Percentiles rank a stretch among this genome's conserved stretches.
phyloP scores from a whole-genome alignment of 2,797 vertebrate genomes.

The Loriculus beryllinus region DNA sequence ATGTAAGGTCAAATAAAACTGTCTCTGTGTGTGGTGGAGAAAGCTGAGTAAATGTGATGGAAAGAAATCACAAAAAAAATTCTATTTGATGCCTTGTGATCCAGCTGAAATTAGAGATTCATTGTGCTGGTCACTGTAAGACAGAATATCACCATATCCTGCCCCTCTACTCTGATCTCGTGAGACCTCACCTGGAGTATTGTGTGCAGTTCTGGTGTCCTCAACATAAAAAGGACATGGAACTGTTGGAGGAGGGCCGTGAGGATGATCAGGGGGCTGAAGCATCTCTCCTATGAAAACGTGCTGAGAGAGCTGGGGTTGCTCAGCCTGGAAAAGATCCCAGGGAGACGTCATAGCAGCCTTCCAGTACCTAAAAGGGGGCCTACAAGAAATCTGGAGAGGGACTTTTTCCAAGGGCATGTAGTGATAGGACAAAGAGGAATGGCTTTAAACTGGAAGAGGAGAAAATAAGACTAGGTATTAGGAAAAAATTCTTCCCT shows the following conservation, averaged over 20 bases:
- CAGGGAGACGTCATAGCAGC: neutral
- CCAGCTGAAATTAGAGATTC: neutral
- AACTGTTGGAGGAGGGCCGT: neutral
- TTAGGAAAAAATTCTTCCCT: no score
- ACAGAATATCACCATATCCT: neutral
- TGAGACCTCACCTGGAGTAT: no score
- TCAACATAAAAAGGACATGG: neutral
- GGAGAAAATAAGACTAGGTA: no score
- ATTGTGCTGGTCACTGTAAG: neutral
- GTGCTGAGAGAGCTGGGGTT: neutral
- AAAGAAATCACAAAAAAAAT: neutral
- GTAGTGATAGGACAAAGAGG: neutral
- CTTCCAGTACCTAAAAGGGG: neutral
- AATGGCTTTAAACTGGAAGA: no score
- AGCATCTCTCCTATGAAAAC: neutral
- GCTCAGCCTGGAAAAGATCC: neutral
- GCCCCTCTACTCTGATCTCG: no score
- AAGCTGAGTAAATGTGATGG: neutral
- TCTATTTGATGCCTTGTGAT: neutral
- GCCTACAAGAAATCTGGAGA: no score
- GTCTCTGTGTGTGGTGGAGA: constrained; percentile 31
- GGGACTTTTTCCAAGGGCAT: no score
- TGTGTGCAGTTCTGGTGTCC: no score
- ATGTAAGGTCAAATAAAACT: constrained; percentile 36
- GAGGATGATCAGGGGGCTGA: neutral